A percentile compares a stretch with the other conserved stretches of the same genome.
phyloP scores from a whole-genome alignment of 2,113 vertebrate genomes.

The Myrmecophaga tridactyla region DNA sequence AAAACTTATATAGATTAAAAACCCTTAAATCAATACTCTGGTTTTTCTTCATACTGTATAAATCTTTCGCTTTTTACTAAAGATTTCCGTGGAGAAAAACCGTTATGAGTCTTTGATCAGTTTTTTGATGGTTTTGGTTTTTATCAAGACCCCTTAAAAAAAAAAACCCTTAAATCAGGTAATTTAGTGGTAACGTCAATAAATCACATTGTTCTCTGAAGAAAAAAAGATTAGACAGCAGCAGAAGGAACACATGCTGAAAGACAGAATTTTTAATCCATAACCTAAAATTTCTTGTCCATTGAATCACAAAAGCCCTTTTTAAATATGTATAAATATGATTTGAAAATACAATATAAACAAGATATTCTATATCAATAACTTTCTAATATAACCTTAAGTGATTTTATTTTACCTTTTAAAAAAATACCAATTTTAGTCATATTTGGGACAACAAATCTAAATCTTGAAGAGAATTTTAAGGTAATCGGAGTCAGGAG shows the following conservation, averaged over 20 bases:
- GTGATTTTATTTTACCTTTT: not conserved
- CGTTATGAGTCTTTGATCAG: no score
- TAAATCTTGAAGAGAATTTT: not conserved
- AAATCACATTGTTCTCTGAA: not conserved
- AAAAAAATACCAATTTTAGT: not conserved
- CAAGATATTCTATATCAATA: not conserved
- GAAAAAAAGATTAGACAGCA: not conserved
- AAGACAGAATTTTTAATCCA: not conserved
- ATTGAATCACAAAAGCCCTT: not conserved
- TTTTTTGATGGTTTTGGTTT: no score
- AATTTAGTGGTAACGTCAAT: not conserved
- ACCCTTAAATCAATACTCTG: not conserved
- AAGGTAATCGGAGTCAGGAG: not conserved
- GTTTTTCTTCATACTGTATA: no score
- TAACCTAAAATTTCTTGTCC: not conserved
- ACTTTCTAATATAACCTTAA: not conserved
- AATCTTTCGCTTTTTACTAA: no score
- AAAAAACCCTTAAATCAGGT: not conserved
- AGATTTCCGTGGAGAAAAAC: no score
- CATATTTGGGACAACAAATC: not conserved
- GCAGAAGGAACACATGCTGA: not conserved
- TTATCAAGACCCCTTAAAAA: no score
- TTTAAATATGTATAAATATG: not conserved
- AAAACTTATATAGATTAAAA: not conserved
- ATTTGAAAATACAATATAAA: not conserved